A percentile compares a stretch with the other conserved stretches of the same genome.
phyloP scores from a whole-genome alignment of 2,888 invertebrate species.

The Pyrochroa serraticornis region DNA sequence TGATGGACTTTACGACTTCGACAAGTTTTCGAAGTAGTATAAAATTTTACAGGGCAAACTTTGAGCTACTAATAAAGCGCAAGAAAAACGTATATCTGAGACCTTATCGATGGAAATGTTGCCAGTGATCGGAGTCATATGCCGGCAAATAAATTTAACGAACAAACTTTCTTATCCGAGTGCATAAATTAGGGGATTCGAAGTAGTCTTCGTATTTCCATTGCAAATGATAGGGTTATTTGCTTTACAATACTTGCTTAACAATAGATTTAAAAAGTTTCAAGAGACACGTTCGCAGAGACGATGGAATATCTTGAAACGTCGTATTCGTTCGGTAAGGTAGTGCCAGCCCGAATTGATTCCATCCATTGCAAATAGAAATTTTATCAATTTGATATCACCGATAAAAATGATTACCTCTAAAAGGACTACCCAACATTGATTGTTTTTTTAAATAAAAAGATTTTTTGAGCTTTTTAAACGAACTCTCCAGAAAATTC shows the following conservation, averaged over 20 bases:
- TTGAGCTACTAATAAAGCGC: constrained; percentile 33
- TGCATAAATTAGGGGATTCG: constrained; percentile 24
- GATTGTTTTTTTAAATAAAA: no score
- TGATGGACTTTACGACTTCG: constrained; percentile 36
- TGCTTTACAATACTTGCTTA: constrained; percentile 7
- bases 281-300: not conserved
- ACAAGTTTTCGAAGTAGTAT: constrained; percentile 40
- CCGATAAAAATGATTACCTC: no score
- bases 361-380: no score
- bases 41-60: constrained; percentile 40
- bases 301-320: no score
- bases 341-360: no score
- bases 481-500: no score
- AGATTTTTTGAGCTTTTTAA: no score
- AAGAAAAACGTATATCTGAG: constrained; percentile 12
- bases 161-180: constrained; percentile 24
- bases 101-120: constrained; percentile 18
- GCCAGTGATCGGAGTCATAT: constrained; percentile 21
- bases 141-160: constrained; percentile 23
- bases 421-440: no score
- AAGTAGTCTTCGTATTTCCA: constrained; percentile 8
- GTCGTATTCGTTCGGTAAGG: no score
- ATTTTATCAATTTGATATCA: no score
- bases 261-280: constrained; percentile 5
- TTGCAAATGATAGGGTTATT: constrained; percentile 25